Conservation (phyloP, 2,888 invertebrate species). For the Panorpa germanica region DNA sequence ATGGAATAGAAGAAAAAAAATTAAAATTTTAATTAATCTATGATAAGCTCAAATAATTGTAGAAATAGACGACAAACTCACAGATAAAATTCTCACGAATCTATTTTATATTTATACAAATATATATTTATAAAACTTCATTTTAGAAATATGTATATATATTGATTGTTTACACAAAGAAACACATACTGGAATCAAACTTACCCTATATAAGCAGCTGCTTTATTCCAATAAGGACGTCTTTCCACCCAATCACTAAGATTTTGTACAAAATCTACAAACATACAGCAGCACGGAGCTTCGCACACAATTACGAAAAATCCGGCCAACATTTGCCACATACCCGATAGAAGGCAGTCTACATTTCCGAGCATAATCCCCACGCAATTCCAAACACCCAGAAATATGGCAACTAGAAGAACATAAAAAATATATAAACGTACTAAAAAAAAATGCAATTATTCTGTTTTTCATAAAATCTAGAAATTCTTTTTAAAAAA, state of each 20-base stretch:
- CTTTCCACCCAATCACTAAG: constrained; percentile 67
- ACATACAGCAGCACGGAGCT: constrained; percentile 94
- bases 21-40: constrained; percentile 1
- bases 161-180: no score
- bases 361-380: constrained; percentile 42
- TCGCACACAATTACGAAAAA: constrained; percentile 78
- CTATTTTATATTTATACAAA: no score
- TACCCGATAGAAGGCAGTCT: constrained; percentile 52
- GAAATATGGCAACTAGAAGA: constrained; percentile 65
- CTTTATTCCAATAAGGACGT: constrained; percentile 80
- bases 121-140: no score
- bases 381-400: constrained; percentile 59
- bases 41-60: constrained; percentile 4
- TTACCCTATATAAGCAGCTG: constrained; percentile 68
- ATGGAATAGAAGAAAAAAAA: constrained; percentile 5
- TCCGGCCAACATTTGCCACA: constrained; percentile 78
- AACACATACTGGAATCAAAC: no score
- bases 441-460: background rate
- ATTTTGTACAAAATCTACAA: constrained; percentile 82
- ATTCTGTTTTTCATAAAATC: background rate
- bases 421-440: no score
- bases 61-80: no score
- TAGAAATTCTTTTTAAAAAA: constrained; percentile 3
- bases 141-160: no score
- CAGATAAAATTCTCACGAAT: no score